Conservation (phyloP, 2,888 invertebrate species). For the Tetheella fluctuosa region DNA sequence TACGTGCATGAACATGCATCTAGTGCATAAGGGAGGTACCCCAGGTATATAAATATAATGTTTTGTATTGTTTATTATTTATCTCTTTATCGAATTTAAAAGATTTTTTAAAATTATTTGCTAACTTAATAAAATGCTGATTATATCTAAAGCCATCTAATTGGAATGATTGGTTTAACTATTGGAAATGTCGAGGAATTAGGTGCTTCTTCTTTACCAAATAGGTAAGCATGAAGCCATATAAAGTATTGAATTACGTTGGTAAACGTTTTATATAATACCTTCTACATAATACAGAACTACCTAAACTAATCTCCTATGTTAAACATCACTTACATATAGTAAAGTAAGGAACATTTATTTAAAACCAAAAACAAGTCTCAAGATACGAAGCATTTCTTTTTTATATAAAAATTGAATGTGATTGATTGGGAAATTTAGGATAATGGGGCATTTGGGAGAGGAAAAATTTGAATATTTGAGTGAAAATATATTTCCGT, state of each 20-base stretch:
- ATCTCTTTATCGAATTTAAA: too few relatives aligned
- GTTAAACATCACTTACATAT: not conserved
- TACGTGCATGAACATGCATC: too few relatives aligned
- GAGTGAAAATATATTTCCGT: slow-evolving; percentile 8
- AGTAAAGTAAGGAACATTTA: not conserved
- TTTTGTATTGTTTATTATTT: too few relatives aligned
- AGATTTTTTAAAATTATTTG: too few relatives aligned
- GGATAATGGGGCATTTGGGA: slow-evolving; percentile 10
- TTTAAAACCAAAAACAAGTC: not conserved
- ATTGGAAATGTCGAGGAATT: not conserved
- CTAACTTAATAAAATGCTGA: not conserved
- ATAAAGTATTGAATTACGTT: slow-evolving; percentile 8
- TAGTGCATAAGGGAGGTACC: too few relatives aligned
- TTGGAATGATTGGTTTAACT: not conserved
- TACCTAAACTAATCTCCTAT: not conserved
- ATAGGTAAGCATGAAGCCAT: slow-evolving; percentile 9
- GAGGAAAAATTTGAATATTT: slow-evolving; percentile 13
- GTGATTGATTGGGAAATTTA: slow-evolving; percentile 33
- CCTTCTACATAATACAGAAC: not conserved
- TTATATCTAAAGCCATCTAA: not conserved
- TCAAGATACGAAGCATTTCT: slow-evolving; percentile 15
- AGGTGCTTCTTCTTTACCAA: slow-evolving; percentile 2
- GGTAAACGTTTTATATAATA: slow-evolving; percentile 5
- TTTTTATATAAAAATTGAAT: slow-evolving; percentile 28
- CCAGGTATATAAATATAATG: too few relatives aligned